Conservation (phyloP, 1,140 invertebrate genomes). For the Heliothis subflexa region DNA sequence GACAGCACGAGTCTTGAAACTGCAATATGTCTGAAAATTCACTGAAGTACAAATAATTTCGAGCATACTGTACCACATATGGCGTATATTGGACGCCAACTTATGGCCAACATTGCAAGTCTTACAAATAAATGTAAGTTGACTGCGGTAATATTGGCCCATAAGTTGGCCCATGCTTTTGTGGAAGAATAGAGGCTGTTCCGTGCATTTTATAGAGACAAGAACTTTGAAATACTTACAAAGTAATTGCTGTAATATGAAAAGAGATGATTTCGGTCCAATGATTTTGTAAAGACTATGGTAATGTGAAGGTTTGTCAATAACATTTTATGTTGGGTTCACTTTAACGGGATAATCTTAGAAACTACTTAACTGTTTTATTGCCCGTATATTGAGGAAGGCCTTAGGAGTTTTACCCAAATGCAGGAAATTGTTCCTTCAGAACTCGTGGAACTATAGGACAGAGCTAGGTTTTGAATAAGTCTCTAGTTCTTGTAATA, state of each 20-base stretch:
- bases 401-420: no score
- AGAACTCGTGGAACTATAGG: no score
- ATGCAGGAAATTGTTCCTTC: background rate
- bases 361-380: background rate
- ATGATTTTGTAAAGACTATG: background rate
- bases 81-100: no score
- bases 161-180: constrained; percentile 15
- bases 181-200: background rate
- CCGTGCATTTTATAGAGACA: constrained; percentile 14
- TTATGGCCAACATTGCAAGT: background rate
- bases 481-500: no score
- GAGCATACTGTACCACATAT: no score
- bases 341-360: background rate
- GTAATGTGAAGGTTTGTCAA: background rate
- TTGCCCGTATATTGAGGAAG: no score
- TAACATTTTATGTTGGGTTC: background rate
- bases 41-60: background rate
- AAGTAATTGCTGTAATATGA: constrained; percentile 35
- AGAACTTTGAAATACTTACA: constrained; percentile 23
- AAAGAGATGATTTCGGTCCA: constrained; percentile 1
- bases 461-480: no score
- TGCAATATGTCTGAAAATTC: background rate
- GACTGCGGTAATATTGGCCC: constrained; percentile 4
- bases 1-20: no score
- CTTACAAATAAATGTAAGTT: background rate